Evolutionary conservation across 2,113 vertebrate genomes (phyloP).

Genomic region (Zosterops lateralis): DNA sequence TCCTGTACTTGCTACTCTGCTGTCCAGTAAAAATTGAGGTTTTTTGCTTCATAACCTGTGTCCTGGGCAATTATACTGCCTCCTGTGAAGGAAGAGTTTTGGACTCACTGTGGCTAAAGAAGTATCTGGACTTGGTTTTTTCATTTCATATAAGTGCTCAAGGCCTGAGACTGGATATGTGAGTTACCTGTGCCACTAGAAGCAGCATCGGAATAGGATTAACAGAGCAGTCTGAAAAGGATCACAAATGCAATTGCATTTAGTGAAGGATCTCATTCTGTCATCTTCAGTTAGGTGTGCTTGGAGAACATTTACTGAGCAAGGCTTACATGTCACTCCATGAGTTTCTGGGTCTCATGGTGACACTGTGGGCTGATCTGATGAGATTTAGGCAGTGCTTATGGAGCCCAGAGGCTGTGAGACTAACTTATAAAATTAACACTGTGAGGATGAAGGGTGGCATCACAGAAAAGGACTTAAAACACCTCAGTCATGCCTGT

Average conservation of each 20-base stretch:
- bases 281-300: not conserved
- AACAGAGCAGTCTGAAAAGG: not conserved
- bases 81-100: not conserved
- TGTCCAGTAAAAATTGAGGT: not conserved
- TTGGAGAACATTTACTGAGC: not conserved
- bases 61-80: not conserved
- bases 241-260: not conserved
- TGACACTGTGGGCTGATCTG: not conserved
- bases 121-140: not conserved
- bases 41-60: not conserved
- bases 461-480: not conserved
- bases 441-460: not conserved
- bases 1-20: not conserved
- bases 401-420: not conserved
- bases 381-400: not conserved
- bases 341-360: not conserved
- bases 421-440: not conserved
- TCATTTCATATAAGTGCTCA: not conserved
- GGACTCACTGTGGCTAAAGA: not conserved
- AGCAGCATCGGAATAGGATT: not conserved
- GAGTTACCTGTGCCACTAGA: not conserved
- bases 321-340: not conserved
- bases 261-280: not conserved
- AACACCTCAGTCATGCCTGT: not conserved
- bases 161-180: rapidly evolving